Evolutionary conservation across 2,888 invertebrate species (phyloP).

Genomic region (Odontothrips loti): DNA sequence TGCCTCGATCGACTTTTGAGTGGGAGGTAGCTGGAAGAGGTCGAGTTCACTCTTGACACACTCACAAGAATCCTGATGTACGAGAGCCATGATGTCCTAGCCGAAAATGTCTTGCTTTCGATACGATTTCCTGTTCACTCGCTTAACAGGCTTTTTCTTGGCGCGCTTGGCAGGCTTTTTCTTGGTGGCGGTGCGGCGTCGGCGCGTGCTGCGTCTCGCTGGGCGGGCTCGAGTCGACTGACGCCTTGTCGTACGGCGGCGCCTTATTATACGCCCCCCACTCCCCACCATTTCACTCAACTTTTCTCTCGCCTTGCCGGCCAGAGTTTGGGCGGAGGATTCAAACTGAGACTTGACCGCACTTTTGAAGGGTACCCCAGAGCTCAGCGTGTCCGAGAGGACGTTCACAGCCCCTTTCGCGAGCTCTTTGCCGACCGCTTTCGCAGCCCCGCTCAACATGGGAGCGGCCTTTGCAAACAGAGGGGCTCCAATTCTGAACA

Average conservation of each 20-base stretch:
- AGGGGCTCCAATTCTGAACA: neutral
- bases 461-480: neutral
- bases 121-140: neutral
- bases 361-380: neutral
- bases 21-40: slow-evolving; percentile 39
- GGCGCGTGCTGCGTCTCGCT: neutral
- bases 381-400: neutral
- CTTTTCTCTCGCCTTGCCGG: neutral
- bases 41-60: slow-evolving; percentile 39
- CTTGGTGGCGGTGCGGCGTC: too few relatives aligned
- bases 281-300: neutral
- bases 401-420: neutral
- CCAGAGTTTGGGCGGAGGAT: neutral
- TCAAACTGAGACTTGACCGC: neutral
- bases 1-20: slow-evolving; percentile 39
- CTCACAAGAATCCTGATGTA: slow-evolving; percentile 38
- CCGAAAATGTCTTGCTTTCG: neutral
- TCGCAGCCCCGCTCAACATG: neutral
- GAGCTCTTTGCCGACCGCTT: neutral
- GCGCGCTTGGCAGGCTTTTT: too few relatives aligned
- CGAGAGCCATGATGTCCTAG: slow-evolving; percentile 36
- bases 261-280: neutral
- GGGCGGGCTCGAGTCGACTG: neutral
- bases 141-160: neutral
- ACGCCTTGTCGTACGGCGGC: neutral